Evolutionary conservation across 2,113 vertebrate genomes (phyloP).

Genomic region (Myiopsitta monachus): DNA sequence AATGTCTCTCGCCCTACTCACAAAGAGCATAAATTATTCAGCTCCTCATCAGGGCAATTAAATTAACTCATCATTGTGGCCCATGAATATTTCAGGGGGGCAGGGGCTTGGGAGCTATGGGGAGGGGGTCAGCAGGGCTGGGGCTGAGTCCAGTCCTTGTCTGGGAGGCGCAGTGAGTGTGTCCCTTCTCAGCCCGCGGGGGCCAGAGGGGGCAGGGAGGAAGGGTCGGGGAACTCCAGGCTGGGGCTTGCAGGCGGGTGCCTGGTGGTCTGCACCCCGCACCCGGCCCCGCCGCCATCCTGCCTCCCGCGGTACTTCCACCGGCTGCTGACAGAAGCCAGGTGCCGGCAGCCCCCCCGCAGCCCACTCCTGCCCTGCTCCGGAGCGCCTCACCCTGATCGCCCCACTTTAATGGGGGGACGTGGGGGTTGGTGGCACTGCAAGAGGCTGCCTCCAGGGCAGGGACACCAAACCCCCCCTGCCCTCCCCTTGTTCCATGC

Average conservation of each 20-base stretch:
- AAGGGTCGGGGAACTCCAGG: rapidly evolving
- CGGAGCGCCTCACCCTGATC: not conserved
- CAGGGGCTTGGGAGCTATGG: not conserved
- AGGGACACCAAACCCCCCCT: not conserved
- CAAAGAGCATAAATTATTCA: constrained; percentile 62
- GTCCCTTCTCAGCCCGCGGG: rapidly evolving
- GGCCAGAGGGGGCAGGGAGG: not conserved
- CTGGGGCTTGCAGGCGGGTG: not conserved
- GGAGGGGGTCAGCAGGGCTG: no score
- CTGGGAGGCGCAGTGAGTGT: not conserved
- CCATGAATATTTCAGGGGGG: constrained; percentile 60
- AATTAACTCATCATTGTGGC: constrained; percentile 41
- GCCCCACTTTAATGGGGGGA: rapidly evolving
- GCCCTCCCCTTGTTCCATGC: not conserved
- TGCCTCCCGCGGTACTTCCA: not conserved
- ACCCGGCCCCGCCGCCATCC: rapidly evolving
- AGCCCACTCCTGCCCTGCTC: not conserved
- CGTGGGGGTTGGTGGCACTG: not conserved
- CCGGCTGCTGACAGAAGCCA: not conserved
- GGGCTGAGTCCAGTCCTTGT: not conserved
- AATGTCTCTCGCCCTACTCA: not conserved
- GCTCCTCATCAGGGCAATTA: constrained; percentile 64
- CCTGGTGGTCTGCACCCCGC: not conserved
- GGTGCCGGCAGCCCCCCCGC: not conserved
- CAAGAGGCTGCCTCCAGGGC: not conserved